Conservation (phyloP, 2,113 vertebrate species). For the Azemiops feae region DNA sequence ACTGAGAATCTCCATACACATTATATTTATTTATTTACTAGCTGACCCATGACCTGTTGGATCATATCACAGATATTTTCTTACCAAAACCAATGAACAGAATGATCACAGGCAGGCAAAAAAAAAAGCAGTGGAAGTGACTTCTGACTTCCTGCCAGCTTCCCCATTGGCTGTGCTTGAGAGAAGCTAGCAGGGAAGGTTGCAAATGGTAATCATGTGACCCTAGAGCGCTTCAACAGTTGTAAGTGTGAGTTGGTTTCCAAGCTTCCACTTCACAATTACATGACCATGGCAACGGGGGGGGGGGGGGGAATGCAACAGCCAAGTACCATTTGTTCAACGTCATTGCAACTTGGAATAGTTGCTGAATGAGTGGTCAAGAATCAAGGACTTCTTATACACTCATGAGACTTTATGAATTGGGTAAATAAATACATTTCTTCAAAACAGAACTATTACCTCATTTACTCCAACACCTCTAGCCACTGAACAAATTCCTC, state of each 20-base stretch:
- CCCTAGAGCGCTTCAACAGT: not conserved
- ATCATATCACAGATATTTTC: no score
- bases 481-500: constrained; percentile 87
- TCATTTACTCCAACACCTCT: constrained; percentile 95
- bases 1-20: no score
- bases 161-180: not conserved
- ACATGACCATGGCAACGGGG: not conserved
- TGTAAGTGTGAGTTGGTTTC: not conserved
- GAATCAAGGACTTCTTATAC: not conserved
- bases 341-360: not conserved
- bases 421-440: not conserved
- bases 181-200: not conserved
- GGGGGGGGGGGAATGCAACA: not conserved
- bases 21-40: no score
- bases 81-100: no score
- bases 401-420: not conserved
- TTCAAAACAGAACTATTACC: constrained; percentile 71
- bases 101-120: no score
- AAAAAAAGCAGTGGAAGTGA: not conserved
- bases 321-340: not conserved
- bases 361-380: not conserved
- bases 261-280: not conserved
- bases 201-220: not conserved
- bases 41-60: no score
- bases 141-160: not conserved